phyloP scores from a whole-genome alignment of 2,797 vertebrate species.

The Channallabes apus region DNA sequence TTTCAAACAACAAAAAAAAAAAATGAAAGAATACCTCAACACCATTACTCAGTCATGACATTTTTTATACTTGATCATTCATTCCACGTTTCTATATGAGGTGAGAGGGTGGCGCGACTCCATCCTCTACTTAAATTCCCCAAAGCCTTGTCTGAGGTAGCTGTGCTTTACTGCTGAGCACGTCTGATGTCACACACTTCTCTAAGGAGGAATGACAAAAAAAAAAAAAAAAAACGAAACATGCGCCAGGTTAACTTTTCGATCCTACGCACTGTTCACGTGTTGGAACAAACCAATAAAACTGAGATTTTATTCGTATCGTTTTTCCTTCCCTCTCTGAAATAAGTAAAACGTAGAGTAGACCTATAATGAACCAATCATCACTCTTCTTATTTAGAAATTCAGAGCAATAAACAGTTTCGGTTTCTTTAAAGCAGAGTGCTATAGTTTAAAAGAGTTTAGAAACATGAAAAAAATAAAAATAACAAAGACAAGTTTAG shows the following conservation, averaged over 20 bases:
- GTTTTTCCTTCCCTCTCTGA: conserved; percentile 41
- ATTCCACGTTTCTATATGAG: conserved; percentile 39
- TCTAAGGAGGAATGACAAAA: not conserved
- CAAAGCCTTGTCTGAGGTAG: conserved; percentile 30
- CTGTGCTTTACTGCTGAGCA: conserved; percentile 35
- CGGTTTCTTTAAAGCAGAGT: conserved; percentile 63
- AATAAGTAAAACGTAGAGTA: conserved; percentile 51
- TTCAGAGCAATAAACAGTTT: conserved; percentile 68
- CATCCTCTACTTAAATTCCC: conserved; percentile 29
- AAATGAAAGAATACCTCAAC: conserved; percentile 56
- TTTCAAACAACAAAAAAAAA: conserved; percentile 41
- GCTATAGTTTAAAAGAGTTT: conserved; percentile 59
- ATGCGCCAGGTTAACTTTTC: conserved; percentile 21
- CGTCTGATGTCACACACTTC: conserved; percentile 26
- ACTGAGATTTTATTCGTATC: conserved; percentile 18
- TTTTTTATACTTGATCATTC: conserved; percentile 42
- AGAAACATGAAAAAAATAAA: conserved; percentile 58
- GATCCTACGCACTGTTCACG: not conserved
- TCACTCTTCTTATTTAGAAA: conserved; percentile 62
- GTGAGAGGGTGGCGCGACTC: conserved; percentile 35
- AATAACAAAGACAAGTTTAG: conserved; percentile 65
- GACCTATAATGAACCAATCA: conserved; percentile 52
- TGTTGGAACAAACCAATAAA: conserved; percentile 7
- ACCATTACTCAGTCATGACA: conserved; percentile 10
- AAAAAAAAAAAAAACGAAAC: not conserved